Conservation (phyloP, 92 coral and sea anemone species). For the Phymanthus crucifer region DNA sequence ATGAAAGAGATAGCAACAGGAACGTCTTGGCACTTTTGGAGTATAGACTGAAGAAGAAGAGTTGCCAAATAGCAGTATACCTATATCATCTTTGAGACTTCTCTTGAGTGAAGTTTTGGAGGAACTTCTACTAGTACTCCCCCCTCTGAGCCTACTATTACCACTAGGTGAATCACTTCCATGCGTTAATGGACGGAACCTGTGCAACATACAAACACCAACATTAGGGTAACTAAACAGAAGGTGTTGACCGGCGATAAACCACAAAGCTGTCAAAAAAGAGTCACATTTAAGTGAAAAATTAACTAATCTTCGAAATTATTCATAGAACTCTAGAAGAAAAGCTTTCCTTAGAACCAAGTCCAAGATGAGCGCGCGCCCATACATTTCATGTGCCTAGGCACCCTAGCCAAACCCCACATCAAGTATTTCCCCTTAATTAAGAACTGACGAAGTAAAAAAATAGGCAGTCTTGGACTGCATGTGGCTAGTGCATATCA, state of each 20-base stretch:
- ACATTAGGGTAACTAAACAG: background rate
- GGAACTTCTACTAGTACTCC: constrained; percentile 20
- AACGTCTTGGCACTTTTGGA: no score
- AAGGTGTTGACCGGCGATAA: no score
- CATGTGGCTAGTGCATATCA: no score
- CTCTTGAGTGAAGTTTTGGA: constrained; percentile 29
- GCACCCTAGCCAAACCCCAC: no score
- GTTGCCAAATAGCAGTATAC: constrained; percentile 4
- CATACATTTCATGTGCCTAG: no score
- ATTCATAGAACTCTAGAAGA: background rate
- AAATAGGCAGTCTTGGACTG: no score
- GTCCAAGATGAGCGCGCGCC: no score
- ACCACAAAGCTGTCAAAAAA: background rate
- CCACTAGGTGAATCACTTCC: constrained; percentile 24
- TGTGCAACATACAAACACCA: constrained; percentile 5
- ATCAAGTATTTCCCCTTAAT: no score
- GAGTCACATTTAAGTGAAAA: background rate
- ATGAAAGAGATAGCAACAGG: no score
- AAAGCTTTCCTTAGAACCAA: no score
- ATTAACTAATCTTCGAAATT: no score
- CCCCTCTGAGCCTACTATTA: constrained; percentile 20
- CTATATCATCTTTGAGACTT: constrained; percentile 25
- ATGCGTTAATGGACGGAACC: constrained; percentile 42
- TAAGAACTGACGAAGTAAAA: no score
- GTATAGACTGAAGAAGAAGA: background rate